phyloP scores from a whole-genome alignment of 1,140 invertebrate species.

The Diabrotica virgifera region DNA sequence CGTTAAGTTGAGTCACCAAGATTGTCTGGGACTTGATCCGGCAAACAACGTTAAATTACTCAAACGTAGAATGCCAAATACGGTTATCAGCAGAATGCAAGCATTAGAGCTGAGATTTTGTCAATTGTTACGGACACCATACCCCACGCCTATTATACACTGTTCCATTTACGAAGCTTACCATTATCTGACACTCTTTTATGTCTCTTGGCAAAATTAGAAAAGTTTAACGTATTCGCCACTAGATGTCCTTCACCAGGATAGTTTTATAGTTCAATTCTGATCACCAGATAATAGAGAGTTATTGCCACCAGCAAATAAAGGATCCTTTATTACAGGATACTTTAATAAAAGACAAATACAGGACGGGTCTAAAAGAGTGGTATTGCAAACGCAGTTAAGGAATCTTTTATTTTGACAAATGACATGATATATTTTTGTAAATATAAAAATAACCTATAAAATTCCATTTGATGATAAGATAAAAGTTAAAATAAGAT shows the following conservation, averaged over 20 bases:
- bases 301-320: too few species aligned
- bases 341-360: too few species aligned
- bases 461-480: too few species aligned
- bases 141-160: slow-evolving; percentile 25
- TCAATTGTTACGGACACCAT: slow-evolving; percentile 29
- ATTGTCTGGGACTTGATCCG: slow-evolving; percentile 16
- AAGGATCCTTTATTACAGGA: too few species aligned
- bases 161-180: slow-evolving; percentile 20
- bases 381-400: too few species aligned
- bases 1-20: slow-evolving; percentile 22
- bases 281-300: too few species aligned
- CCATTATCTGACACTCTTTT: slow-evolving; percentile 22
- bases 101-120: slow-evolving; percentile 29
- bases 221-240: slow-evolving; percentile 20
- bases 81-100: slow-evolving; percentile 29
- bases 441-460: too few species aligned
- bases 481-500: too few species aligned
- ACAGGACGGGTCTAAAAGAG: too few species aligned
- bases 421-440: too few species aligned
- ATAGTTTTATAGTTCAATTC: too few species aligned
- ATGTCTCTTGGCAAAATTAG: slow-evolving; percentile 20
- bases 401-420: too few species aligned
- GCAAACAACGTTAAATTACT: slow-evolving; percentile 20
- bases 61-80: slow-evolving; percentile 26
- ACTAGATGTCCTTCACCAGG: background rate